These are phyloP conservation scores for Proctacanthus coquilletti DNA, from an alignment of 1,140 invertebrate species.

Conservation along the genomic window DNA sequence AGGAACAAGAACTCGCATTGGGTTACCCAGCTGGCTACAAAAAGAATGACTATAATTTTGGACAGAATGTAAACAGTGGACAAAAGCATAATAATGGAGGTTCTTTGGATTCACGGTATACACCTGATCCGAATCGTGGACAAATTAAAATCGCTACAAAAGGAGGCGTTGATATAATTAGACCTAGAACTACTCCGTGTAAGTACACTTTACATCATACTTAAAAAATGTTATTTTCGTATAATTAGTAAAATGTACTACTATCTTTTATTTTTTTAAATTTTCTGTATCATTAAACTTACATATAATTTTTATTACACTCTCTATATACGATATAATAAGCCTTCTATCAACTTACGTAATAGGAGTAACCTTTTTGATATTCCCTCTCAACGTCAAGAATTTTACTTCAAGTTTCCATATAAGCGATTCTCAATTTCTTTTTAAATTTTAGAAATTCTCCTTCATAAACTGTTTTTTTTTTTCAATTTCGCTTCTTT, in stretches of 20 bases:
- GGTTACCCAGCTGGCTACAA: slow-evolving; percentile 44
- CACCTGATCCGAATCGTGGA: slow-evolving; percentile 60
- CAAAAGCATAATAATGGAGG: slow-evolving; percentile 44
- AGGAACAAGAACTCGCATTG: slow-evolving; percentile 47
- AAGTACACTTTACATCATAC: slow-evolving; percentile 26
- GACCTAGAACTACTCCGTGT: slow-evolving; percentile 51
- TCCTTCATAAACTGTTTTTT: too few relatives aligned
- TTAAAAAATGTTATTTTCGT: background rate
- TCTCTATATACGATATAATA: too few relatives aligned
- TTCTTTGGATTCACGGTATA: slow-evolving; percentile 55
- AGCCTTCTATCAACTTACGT: too few relatives aligned
- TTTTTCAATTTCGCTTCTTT: too few relatives aligned
- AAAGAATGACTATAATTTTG: slow-evolving; percentile 44
- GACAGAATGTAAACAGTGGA: slow-evolving; percentile 25
- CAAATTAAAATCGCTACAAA: slow-evolving; percentile 36
- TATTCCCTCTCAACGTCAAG: too few relatives aligned
- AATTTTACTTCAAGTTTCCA: too few relatives aligned
- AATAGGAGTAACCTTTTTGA: too few relatives aligned
- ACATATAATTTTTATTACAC: too few relatives aligned
- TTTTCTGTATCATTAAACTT: too few relatives aligned
- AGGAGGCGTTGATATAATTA: slow-evolving; percentile 50
- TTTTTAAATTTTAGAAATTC: too few relatives aligned
- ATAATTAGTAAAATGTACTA: background rate
- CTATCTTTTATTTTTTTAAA: too few relatives aligned
- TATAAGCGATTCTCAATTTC: too few relatives aligned